Evolutionary conservation across 2,888 invertebrate genomes (phyloP).

Genomic region (Heteromurus nitidus): DNA sequence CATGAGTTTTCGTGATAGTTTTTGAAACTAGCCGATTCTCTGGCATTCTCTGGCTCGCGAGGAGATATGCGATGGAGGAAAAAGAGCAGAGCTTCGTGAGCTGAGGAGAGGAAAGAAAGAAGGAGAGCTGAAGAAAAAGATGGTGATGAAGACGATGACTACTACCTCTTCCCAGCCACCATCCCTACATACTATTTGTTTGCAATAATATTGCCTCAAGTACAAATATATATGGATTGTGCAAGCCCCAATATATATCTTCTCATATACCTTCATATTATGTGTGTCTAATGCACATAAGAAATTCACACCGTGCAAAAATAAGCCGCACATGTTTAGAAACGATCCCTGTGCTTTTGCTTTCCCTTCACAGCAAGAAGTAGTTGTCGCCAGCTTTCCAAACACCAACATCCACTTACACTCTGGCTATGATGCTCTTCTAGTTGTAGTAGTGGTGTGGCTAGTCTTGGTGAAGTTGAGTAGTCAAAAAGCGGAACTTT

Average conservation of each 20-base stretch:
- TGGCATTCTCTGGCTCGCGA: no score
- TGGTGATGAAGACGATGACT: slow-evolving; percentile 14
- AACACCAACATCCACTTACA: no score
- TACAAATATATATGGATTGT: background rate
- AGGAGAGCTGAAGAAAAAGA: slow-evolving; percentile 9
- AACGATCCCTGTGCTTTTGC: no score
- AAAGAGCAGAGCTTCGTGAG: background rate
- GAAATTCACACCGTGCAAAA: slow-evolving; percentile 25
- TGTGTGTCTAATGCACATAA: no score
- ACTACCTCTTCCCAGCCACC: no score
- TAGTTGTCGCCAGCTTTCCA: no score
- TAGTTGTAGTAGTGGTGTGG: no score
- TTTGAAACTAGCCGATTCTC: slow-evolving; percentile 32
- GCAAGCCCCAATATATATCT: background rate
- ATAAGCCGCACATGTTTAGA: background rate
- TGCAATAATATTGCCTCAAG: background rate
- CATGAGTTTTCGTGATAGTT: slow-evolving; percentile 42
- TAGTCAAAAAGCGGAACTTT: no score
- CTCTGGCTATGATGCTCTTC: no score
- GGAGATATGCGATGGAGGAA: background rate
- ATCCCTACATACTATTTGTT: background rate
- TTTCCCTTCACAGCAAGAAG: no score
- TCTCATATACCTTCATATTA: no score
- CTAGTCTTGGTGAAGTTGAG: no score
- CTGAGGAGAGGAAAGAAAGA: slow-evolving; percentile 4